phyloP scores from a whole-genome alignment of 37 sponge, comb jelly and placozoan species.

The Spongilla lacustris region DNA sequence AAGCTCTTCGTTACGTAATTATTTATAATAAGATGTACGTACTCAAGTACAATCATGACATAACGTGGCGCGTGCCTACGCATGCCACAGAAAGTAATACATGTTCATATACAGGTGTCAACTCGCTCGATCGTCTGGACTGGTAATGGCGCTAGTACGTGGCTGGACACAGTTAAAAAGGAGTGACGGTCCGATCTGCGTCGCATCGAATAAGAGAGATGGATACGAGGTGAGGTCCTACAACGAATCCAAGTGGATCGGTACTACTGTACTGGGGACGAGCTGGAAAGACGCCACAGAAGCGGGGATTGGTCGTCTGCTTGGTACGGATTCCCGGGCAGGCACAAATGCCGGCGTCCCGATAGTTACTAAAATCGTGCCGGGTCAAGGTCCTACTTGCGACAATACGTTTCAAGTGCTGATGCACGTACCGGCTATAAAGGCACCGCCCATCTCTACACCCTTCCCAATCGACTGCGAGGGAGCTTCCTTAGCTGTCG shows the following conservation, averaged over 20 bases:
- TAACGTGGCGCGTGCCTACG: no score
- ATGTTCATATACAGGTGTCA: no score
- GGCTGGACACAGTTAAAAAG: no score
- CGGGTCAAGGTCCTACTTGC: background rate
- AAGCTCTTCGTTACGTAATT: background rate
- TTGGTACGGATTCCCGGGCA: background rate
- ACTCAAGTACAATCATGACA: no score
- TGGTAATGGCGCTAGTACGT: no score
- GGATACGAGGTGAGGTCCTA: conserved; percentile 15
- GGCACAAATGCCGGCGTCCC: background rate
- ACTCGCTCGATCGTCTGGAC: no score
- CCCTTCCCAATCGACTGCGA: background rate
- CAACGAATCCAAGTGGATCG: conserved; percentile 9
- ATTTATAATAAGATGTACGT: background rate
- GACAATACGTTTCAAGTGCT: background rate
- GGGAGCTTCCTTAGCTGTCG: background rate
- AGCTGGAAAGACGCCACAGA: background rate
- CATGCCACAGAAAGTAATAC: no score
- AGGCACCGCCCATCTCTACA: background rate
- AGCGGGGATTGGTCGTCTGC: background rate
- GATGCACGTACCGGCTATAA: background rate
- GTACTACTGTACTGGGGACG: background rate
- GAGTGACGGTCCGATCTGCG: background rate
- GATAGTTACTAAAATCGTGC: conserved; percentile 12
- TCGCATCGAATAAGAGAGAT: background rate